Evolutionary conservation across 2,113 vertebrate genomes (phyloP), one percentile per base, ranked within the genome.

Genomic region (Etia nguti): DNA sequence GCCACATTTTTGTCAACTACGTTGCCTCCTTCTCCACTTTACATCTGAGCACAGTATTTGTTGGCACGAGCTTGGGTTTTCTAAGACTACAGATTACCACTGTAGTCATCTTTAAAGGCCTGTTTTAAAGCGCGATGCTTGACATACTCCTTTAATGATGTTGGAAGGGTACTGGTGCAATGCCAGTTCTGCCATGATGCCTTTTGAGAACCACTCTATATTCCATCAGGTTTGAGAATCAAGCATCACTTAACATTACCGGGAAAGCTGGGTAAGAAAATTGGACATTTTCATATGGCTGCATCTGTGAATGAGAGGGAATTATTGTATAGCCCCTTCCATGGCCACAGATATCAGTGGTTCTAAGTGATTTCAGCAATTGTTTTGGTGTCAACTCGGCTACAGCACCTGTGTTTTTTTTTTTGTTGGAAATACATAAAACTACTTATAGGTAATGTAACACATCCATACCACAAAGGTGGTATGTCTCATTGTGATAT

Each of bases 81-180:
- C 36, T 92, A 79, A 79, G 85, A 70, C 73, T 84, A 75, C 62
- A 88, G 62, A 83, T 86, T 81, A 81, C 18, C 34, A 12, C 41
- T 26, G 54, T 55, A 91, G 80, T 89, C 88, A 84, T 88, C 83
- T 82, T 84, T 87, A 87, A 92, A 50, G 70, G 84, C 41, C 50
- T 82, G 56, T 83, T 68, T 73, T 46, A 73, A 73, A 12, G 36
- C 26, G 15, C 0, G 55, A 83, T 10, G 3, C 7, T 36, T n/a
- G 48, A 86, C 41, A 83, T 65, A 59, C 84, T 34, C 59, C 56
- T 92, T 87, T 86, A 89, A 89, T 41, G 38, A 3, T 29, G 4
- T 31, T 8, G 6, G 73, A 31, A 20, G 46, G 26, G 24, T 77
- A 24, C 73, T 31, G 73, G 73, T n/a, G 73, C 26, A 77, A 31